phyloP scores from a whole-genome alignment of 2,113 vertebrate genomes.

The Salvelinus fontinalis region DNA sequence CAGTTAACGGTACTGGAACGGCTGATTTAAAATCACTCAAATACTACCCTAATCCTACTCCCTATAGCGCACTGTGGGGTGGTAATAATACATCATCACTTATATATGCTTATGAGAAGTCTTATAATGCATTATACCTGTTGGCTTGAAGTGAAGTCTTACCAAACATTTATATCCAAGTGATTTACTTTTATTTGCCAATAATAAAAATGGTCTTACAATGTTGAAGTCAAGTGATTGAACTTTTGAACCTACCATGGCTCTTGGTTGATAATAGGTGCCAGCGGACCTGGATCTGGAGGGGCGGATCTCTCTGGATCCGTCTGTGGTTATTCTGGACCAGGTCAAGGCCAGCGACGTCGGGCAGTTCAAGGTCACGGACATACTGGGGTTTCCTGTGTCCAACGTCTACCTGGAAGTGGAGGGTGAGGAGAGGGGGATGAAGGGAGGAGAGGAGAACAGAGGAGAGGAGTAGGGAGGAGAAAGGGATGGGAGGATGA shows the following conservation, averaged over 20 bases:
- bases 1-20: constrained; percentile 43
- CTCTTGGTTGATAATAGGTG: constrained; percentile 21
- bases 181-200: too few species aligned
- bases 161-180: too few species aligned
- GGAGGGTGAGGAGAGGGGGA: constrained; percentile 52
- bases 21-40: too few species aligned
- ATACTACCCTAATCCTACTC: too few species aligned
- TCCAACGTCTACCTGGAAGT: constrained; percentile 61
- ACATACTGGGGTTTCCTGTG: constrained; percentile 62
- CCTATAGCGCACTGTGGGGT: too few species aligned
- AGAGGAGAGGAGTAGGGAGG: constrained; percentile 23
- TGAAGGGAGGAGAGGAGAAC: neutral
- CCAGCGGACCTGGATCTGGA: constrained; percentile 47
- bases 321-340: constrained; percentile 61
- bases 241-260: constrained; percentile 42
- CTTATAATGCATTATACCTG: too few species aligned
- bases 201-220: too few species aligned
- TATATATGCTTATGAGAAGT: too few species aligned
- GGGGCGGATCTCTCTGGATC: constrained; percentile 64
- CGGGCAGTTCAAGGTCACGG: constrained; percentile 64
- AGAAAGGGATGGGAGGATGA: neutral
- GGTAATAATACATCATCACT: too few species aligned
- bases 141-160: too few species aligned
- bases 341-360: constrained; percentile 57
- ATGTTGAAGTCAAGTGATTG: too few species aligned